Evolutionary conservation across 2,113 vertebrate species (phyloP).

Genomic region (Noctilio leporinus): DNA sequence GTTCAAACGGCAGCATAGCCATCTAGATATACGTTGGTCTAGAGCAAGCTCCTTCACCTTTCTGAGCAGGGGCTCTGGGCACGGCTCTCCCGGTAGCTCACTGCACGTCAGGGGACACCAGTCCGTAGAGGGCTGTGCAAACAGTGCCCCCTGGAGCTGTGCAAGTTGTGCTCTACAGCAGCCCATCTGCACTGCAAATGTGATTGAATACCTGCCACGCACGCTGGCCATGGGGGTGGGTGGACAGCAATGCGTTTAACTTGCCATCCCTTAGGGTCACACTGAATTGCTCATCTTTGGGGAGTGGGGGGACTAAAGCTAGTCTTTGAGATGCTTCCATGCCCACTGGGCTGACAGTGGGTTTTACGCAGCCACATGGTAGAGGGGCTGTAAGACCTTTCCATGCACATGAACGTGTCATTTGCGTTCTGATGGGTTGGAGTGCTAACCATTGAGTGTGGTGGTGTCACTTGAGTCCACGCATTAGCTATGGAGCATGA

Average conservation of each 20-base stretch:
- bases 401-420: not conserved
- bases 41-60: not conserved
- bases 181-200: rapidly evolving
- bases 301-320: not conserved
- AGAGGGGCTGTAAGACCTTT: not conserved
- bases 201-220: not conserved
- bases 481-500: not conserved
- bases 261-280: not conserved
- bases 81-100: too few species aligned
- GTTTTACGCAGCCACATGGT: not conserved
- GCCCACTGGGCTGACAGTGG: not conserved
- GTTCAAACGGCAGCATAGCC: not conserved
- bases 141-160: not conserved
- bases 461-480: not conserved
- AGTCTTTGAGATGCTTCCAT: not conserved
- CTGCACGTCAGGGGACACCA: rapidly evolving
- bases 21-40: not conserved
- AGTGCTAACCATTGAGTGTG: not conserved
- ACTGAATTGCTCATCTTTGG: not conserved
- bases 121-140: rapidly evolving
- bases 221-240: not conserved
- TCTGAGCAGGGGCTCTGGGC: not conserved
- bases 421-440: not conserved
- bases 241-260: not conserved
- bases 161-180: rapidly evolving